Percentiles rank a stretch among this genome's conserved stretches.
Evolutionary conservation across 2,797 vertebrate genomes (phyloP).

Genomic region (Muscicapa striata): DNA sequence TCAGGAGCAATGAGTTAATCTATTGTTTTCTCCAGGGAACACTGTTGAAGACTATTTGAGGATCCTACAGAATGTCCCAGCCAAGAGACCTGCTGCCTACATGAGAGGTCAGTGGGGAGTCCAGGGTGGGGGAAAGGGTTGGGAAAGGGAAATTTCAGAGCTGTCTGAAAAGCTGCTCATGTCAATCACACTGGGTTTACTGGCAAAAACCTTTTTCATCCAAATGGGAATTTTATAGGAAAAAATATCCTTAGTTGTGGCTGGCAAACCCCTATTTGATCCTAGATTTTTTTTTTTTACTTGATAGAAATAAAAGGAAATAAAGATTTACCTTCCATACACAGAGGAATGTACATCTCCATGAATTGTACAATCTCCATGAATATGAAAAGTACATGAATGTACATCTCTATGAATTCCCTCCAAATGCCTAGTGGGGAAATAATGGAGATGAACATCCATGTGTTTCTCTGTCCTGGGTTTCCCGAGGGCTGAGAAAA

Average conservation of each 20-base stretch:
- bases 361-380: background rate
- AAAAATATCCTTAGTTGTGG: background rate
- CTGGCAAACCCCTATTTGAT: background rate
- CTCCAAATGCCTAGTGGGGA: background rate
- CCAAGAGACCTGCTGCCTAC: slow-evolving; percentile 66
- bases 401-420: background rate
- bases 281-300: background rate
- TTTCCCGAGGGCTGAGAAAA: background rate
- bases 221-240: background rate
- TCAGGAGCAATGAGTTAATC: background rate
- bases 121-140: background rate
- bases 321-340: background rate
- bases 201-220: background rate
- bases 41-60: slow-evolving; percentile 38
- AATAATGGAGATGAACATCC: background rate
- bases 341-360: background rate
- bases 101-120: slow-evolving; percentile 76
- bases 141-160: background rate
- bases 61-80: slow-evolving; percentile 26
- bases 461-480: background rate
- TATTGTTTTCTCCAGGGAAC: slow-evolving; percentile 29
- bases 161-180: background rate
- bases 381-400: background rate
- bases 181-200: background rate
- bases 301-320: background rate